Base-by-base conservation (phyloP, 2,113 vertebrate genomes). In the Halcyon senegalensis region DNA sequence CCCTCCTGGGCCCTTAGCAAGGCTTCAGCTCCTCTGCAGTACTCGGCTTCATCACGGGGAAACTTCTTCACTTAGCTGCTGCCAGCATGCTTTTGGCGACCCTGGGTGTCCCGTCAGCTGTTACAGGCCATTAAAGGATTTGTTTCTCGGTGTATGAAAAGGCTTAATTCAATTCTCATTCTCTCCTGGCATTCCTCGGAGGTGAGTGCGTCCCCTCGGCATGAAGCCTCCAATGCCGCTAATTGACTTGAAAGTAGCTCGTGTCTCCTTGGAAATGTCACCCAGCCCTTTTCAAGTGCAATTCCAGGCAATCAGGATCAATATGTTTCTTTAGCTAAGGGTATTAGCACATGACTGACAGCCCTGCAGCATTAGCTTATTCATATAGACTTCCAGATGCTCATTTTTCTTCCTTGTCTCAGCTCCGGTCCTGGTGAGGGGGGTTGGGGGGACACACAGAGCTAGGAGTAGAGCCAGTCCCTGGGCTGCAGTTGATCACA, bases 221-320 rank as follows among this genome's bases (percentile, higher is more conserved):
- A 55, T n/a, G 87, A 97, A 96, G 94, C 89, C 81, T 96, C 92
- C 68, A 80, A 33, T 91, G 92, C 76, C 1, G 93, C 97, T 97
- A 96, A 97, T 98, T 97, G 97, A 98, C 96, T 97, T 97, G 94
- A 96, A 97, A 97, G 84, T 90, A 96, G 94, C 92, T 95, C 48
- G 25, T 95, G 90, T 97, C 94, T 97, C 97, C 95, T 98, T 96
- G 94, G 96, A 97, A 98, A 97, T 98, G 96, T 97, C 97, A 96
- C 97, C 96, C 87, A 96, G 79, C 83, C 91, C 94, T 96, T 98
- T 95, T 93, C 97, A 97, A 97, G 97, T 97, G 76, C 95, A 97
- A 96, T 98, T 98, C 90, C 94, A 97, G 94, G 91, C 96, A 94
- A 96, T 95, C 82, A 87, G 95, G 94, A 97, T 98, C 97, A 97